Evolutionary conservation across 2,797 vertebrate species (phyloP), one percentile per base, ranked within the genome.

Genomic region (Petrocephalus schoutedeni): DNA sequence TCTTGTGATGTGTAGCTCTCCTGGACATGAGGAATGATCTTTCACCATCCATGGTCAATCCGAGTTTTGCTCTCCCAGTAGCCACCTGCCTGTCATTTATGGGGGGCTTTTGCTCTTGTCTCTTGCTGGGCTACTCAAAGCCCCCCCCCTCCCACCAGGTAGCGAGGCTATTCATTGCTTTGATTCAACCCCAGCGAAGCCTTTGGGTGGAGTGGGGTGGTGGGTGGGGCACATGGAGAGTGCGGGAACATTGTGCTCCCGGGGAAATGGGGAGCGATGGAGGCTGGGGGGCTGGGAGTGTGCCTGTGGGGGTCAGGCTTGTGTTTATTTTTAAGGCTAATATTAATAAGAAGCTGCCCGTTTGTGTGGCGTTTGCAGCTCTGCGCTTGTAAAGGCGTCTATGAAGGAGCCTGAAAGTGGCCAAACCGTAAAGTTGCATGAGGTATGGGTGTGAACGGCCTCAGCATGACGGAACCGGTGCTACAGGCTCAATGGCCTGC

Each of bases 131-230:
- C n/a, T 51, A 2, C 41, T 16, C 4, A 71, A 83, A 82, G 19
- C 6, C 0, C 36, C n/a, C 49, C 36, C 59, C 0, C 56, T 9
- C 56, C 56, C 0, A 19, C 56, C 92, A 90, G 91, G 91, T 91
- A 86, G 54, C n/a, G 71, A 86, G 89, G 88, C 88, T 90, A 92
- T 51, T 92, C 91, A 90, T 86, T 87, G 91, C 89, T 88, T 89
- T 89, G 82, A 88, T 92, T 92, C 89, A 88, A 95, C 93, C 91
- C 10, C 85, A 91, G 92, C 90, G 90, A 88, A 93, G 92, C 92
- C 91, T 92, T 93, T 90, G 89, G 23, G 45, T 23, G 45, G 80
- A 54, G 80, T 1, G 10, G 21, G 89, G 87, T 84, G 80, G 32
- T 58, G 67, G 9, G 28, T 32, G 64, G 10, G 4, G 14, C 8